phyloP scores from a whole-genome alignment of 2,797 vertebrate genomes.

The Leuciscus waleckii region DNA sequence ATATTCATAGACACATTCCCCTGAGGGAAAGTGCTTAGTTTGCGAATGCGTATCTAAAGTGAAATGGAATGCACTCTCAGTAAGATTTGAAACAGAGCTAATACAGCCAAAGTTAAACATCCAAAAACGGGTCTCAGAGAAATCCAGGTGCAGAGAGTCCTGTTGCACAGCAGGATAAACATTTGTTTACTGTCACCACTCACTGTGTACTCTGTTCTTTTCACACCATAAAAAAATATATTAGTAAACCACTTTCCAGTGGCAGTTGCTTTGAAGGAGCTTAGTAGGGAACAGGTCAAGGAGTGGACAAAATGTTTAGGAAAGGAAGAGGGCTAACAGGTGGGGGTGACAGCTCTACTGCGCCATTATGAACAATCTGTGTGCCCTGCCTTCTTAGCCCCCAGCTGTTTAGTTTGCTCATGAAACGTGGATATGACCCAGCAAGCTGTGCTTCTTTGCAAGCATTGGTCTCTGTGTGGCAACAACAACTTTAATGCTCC shows the following conservation, averaged over 20 bases:
- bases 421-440: conserved; percentile 14
- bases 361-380: conserved; percentile 28
- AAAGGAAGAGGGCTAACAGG: conserved; percentile 34
- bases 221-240: background rate
- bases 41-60: background rate
- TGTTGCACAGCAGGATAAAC: conserved; percentile 2
- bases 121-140: background rate
- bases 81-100: background rate
- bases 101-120: background rate
- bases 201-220: background rate
- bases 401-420: conserved; percentile 9
- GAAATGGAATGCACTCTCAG: background rate
- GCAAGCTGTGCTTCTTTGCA: conserved; percentile 3
- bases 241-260: conserved; percentile 11
- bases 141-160: conserved; percentile 13
- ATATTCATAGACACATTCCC: background rate
- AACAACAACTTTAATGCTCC: conserved; percentile 20
- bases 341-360: conserved; percentile 45
- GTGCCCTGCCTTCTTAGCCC: conserved; percentile 14
- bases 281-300: conserved; percentile 35
- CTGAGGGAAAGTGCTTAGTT: background rate
- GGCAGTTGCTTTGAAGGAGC: conserved; percentile 19
- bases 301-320: conserved; percentile 9
- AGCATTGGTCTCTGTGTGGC: background rate
- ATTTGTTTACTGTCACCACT: conserved; percentile 8